Evolutionary conservation across 2,797 vertebrate species (phyloP).

Genomic region (Eulemur rubriventer): DNA sequence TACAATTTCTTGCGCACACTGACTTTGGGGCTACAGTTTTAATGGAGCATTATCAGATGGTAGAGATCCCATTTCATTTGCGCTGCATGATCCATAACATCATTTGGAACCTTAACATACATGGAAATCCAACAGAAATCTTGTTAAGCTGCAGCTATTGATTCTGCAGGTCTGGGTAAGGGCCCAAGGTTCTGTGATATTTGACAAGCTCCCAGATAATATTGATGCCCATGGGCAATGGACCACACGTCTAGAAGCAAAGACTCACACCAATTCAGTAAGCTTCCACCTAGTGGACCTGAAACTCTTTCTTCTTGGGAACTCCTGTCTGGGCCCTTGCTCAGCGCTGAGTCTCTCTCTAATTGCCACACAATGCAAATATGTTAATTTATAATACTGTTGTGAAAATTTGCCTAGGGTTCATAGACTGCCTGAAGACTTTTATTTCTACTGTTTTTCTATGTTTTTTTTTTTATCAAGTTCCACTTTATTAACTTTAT

Average conservation of each 20-base stretch:
- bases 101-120: neutral
- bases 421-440: neutral
- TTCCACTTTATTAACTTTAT: neutral
- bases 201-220: neutral
- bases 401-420: neutral
- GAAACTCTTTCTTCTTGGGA: neutral
- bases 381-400: no score
- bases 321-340: neutral
- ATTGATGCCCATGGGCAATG: accelerated
- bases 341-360: neutral
- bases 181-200: neutral
- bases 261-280: neutral
- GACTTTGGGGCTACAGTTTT: neutral
- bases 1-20: neutral
- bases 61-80: accelerated
- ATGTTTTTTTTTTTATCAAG: neutral
- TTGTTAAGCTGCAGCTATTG: neutral
- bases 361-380: neutral
- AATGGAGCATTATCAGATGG: accelerated
- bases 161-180: neutral
- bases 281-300: no score
- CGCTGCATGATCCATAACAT: accelerated
- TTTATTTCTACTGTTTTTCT: neutral
- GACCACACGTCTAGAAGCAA: neutral
- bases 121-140: accelerated